These are phyloP conservation scores for Hyalella azteca DNA, from an alignment of 2,888 invertebrate species.

Conservation along the genomic window DNA sequence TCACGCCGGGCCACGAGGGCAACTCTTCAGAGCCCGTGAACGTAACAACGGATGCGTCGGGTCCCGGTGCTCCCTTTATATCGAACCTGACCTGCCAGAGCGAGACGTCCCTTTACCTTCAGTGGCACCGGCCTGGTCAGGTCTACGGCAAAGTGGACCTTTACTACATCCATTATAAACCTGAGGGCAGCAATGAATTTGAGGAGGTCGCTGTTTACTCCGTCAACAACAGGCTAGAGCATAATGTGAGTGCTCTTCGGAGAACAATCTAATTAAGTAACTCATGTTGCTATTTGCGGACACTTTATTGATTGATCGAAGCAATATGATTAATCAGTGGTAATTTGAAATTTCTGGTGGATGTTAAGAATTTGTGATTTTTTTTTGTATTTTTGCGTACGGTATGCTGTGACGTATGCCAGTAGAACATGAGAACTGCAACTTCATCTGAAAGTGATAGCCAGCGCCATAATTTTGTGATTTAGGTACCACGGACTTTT, in stretches of 20 bases:
- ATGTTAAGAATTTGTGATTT: too few relatives aligned
- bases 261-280: too few relatives aligned
- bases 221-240: conserved; percentile 59
- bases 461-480: too few relatives aligned
- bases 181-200: conserved; percentile 63
- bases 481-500: too few relatives aligned
- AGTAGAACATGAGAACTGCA: too few relatives aligned
- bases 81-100: conserved; percentile 82
- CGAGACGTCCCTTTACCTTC: conserved; percentile 79
- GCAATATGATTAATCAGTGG: too few relatives aligned
- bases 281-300: neutral
- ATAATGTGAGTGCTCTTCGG: conserved; percentile 55
- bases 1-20: conserved; percentile 77
- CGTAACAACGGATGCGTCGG: conserved; percentile 81
- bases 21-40: conserved; percentile 76
- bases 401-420: too few relatives aligned
- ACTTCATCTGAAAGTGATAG: too few relatives aligned
- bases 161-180: conserved; percentile 73
- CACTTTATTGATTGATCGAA: neutral
- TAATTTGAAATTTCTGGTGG: too few relatives aligned
- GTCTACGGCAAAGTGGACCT: conserved; percentile 82
- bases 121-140: conserved; percentile 81
- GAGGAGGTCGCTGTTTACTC: conserved; percentile 61
- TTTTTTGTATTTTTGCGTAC: too few relatives aligned
- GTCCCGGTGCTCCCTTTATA: conserved; percentile 78